phyloP scores from a whole-genome alignment of 1,140 invertebrate genomes.

The Stratiolaelaps scimitus region DNA sequence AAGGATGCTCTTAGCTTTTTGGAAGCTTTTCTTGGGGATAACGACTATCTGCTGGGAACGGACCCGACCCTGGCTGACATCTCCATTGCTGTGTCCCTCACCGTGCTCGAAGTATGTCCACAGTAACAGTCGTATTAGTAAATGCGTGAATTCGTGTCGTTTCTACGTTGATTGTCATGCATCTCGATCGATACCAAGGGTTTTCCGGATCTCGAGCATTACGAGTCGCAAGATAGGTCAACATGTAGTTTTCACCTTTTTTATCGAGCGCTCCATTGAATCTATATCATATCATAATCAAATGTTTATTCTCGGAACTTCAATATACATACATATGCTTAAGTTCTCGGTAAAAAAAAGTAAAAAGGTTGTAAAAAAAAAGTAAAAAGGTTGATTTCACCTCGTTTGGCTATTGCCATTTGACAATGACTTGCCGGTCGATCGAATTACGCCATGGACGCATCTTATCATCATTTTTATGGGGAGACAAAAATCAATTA shows the following conservation, averaged over 20 bases:
- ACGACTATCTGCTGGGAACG: constrained; percentile 11
- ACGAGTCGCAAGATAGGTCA: not conserved
- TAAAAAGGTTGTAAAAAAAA: too few species aligned
- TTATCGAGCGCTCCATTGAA: not conserved
- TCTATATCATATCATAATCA: not conserved
- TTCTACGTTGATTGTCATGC: not conserved
- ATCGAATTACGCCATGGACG: not conserved
- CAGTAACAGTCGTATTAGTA: not conserved
- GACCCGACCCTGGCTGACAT: not conserved
- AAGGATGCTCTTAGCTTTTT: constrained; percentile 2
- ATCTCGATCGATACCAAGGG: not conserved
- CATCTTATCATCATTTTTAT: too few species aligned
- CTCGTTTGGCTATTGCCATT: not conserved
- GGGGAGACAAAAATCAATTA: too few species aligned
- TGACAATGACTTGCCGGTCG: not conserved
- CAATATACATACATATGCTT: too few species aligned
- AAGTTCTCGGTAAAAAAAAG: too few species aligned
- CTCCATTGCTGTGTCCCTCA: constrained; percentile 4
- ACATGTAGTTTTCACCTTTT: not conserved
- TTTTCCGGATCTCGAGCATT: too few species aligned
- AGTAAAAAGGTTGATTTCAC: too few species aligned
- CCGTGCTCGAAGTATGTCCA: not conserved
- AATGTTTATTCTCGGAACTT: too few species aligned
- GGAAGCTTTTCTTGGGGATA: constrained; percentile 14
- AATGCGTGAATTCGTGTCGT: not conserved